Percentiles rank a stretch among this genome's conserved stretches.
Conservation (phyloP, 2,113 vertebrate genomes). For the Prochilodus magdalenae region DNA sequence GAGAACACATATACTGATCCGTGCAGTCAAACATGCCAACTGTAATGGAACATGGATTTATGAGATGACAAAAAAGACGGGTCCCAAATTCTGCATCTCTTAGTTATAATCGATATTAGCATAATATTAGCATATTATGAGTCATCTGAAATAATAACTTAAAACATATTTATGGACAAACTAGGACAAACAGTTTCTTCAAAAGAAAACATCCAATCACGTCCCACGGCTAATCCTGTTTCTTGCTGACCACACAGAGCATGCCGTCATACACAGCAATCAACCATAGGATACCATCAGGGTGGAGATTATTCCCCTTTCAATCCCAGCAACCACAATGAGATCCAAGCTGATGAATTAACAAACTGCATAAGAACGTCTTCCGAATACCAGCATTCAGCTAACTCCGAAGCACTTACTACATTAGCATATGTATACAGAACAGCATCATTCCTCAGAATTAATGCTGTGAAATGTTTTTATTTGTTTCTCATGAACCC, state of each 20-base stretch:
- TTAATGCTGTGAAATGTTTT: background rate
- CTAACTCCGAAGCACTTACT: background rate
- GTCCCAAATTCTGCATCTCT: background rate
- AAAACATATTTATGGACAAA: background rate
- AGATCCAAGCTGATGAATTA: background rate
- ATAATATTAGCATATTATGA: background rate
- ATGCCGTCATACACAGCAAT: background rate
- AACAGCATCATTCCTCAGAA: background rate
- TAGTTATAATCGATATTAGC: background rate
- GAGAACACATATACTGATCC: background rate
- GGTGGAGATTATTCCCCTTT: background rate
- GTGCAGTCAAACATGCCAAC: conserved; percentile 2
- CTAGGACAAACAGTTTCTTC: background rate
- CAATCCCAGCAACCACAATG: background rate
- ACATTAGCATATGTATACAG: background rate
- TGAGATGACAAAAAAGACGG: background rate
- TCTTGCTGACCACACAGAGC: no score
- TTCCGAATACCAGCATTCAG: background rate
- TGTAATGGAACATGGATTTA: conserved; percentile 1
- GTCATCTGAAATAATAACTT: background rate
- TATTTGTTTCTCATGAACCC: background rate
- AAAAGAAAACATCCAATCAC: background rate
- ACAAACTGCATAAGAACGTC: background rate
- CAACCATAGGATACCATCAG: background rate
- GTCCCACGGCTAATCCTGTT: background rate